Base-by-base conservation (phyloP, 2,797 vertebrate species). In the Microctenopoma steveboyesi region DNA sequence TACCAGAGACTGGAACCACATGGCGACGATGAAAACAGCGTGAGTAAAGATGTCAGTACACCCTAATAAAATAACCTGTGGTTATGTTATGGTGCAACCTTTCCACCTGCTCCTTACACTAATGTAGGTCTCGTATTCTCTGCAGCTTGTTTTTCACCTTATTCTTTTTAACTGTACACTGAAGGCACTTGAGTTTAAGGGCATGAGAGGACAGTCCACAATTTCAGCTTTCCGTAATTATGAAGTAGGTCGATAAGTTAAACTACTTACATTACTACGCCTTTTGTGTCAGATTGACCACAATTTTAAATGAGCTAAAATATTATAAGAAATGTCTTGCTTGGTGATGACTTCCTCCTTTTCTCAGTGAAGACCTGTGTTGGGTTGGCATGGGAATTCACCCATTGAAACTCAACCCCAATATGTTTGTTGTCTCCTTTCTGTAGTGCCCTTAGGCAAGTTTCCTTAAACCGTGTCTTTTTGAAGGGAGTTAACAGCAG, bases 1-100 rank as follows among this genome's bases (percentile, higher is more conserved):
- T 88, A 67, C 74, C 69, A 33, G 40, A 64, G 70, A 86, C 67
- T 47, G 40, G 52, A 85, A 85, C 85, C 80, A 67, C 81, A 87
- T 75, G 80, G 79, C 51, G 40, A 67, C 58, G 55, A 56, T 9
- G 52, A 68, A 78, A 81, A 86, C 77, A 68, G 28, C 39, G 0
- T 15, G 7, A 59, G 9, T 51, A 65, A 76, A 71, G 58, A 63
- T 81, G 68, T 81, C 16, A 8, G 59, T 68, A 75, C 53, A 28
- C 48, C 28, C 57, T 28, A 25, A 72, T 73, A 27, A 79, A 79
- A 81, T 33, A 84, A 68, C 63, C 30, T 35, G 75, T 60, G 77
- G 79, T 81, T 53, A 59, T 84, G 68, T 81, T 64, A 42, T 62
- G 77, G 57, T 47, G 59, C 48, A 61, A 69, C 65, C 56, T 56